Percentiles rank a stretch among this genome's conserved stretches.
These are phyloP conservation scores for Panorpa germanica DNA, from an alignment of 2,888 invertebrate species.

Conservation along the genomic window DNA sequence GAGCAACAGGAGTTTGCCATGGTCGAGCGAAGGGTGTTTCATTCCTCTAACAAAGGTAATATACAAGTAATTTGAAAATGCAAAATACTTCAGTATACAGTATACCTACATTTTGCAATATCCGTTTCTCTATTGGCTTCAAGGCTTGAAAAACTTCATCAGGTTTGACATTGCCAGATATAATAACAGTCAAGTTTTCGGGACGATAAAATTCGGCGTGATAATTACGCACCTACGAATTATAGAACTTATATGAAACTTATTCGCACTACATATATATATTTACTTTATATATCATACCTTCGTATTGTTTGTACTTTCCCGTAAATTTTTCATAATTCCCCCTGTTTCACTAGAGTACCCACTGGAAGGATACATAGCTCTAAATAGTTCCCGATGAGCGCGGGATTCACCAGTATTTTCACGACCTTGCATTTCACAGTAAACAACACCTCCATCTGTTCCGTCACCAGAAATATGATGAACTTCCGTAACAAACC, in stretches of 20 bases:
- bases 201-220: slow-evolving; percentile 77
- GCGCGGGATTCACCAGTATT: slow-evolving; percentile 59
- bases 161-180: slow-evolving; percentile 63
- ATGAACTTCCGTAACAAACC: slow-evolving; percentile 78
- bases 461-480: slow-evolving; percentile 76
- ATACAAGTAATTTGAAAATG: slow-evolving; percentile 6
- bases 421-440: slow-evolving; percentile 81
- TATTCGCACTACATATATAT: slow-evolving; percentile 5
- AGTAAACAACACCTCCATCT: slow-evolving; percentile 89
- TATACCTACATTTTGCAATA: slow-evolving; percentile 38
- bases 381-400: slow-evolving; percentile 39
- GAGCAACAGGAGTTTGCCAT: slow-evolving; percentile 56
- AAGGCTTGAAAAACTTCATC: slow-evolving; percentile 57
- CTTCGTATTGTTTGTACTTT: slow-evolving; percentile 62
- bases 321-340: slow-evolving; percentile 63
- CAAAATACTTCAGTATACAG: too few relatives aligned
- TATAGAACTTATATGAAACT: background rate
- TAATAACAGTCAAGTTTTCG: slow-evolving; percentile 69
- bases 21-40: slow-evolving; percentile 48
- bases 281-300: slow-evolving; percentile 29
- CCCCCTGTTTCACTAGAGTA: slow-evolving; percentile 78
- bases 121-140: slow-evolving; percentile 54
- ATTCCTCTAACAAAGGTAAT: slow-evolving; percentile 22
- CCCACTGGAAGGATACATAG: slow-evolving; percentile 64
- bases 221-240: slow-evolving; percentile 47